Evolutionary conservation across 2,797 vertebrate species (phyloP).

Genomic region (Gephyroberyx darwinii): DNA sequence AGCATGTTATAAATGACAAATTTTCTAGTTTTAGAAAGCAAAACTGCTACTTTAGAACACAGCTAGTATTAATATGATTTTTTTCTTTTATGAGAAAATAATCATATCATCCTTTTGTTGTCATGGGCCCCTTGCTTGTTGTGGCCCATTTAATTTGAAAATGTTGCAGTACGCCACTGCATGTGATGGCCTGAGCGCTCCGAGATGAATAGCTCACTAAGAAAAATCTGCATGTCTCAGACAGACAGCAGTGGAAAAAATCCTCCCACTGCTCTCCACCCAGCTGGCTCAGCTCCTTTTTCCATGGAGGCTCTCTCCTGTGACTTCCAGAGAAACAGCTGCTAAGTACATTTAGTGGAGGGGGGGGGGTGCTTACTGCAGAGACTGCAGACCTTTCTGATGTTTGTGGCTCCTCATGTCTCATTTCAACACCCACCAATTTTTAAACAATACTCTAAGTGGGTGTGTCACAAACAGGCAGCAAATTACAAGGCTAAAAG

Average conservation of each 20-base stretch:
- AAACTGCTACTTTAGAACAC: neutral
- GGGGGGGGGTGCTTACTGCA: constrained; percentile 26
- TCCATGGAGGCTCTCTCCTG: constrained; percentile 70
- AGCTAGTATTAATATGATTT: neutral
- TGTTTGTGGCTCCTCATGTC: constrained; percentile 49
- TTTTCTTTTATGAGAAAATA: constrained; percentile 7
- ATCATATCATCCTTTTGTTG: neutral
- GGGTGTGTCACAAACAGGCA: constrained; percentile 26
- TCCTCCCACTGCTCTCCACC: constrained; percentile 68
- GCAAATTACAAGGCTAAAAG: constrained; percentile 28
- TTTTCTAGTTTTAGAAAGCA: neutral
- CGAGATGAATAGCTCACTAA: constrained; percentile 47
- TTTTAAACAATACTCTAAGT: constrained; percentile 38
- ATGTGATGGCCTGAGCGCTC: constrained; percentile 43
- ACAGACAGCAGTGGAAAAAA: constrained; percentile 73
- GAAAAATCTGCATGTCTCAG: constrained; percentile 54
- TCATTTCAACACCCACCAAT: constrained; percentile 25
- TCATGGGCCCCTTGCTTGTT: constrained; percentile 11
- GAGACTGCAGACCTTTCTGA: constrained; percentile 63
- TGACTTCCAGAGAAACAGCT: constrained; percentile 74
- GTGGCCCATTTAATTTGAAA: constrained; percentile 26
- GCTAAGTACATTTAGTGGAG: constrained; percentile 69
- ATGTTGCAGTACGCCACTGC: constrained; percentile 4
- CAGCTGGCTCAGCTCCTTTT: constrained; percentile 73
- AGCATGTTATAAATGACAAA: neutral